These are phyloP conservation scores for Trissolcus basalis DNA, from an alignment of 1,140 invertebrate genomes.

Conservation along the genomic window DNA sequence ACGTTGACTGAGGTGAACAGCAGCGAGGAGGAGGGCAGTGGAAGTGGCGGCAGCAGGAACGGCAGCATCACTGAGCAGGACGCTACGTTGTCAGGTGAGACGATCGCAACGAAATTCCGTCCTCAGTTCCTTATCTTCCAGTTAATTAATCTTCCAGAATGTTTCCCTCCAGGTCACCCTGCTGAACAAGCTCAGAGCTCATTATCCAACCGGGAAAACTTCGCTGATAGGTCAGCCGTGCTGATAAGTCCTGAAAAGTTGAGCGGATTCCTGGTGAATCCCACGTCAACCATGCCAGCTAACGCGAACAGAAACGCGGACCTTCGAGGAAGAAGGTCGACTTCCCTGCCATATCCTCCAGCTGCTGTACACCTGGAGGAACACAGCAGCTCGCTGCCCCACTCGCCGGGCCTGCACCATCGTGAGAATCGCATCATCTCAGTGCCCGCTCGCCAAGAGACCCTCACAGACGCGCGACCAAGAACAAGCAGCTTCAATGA, in stretches of 20 bases:
- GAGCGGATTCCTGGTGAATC: slow-evolving; percentile 56
- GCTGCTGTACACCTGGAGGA: slow-evolving; percentile 63
- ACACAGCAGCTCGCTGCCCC: slow-evolving; percentile 71
- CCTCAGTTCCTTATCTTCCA: too few relatives aligned
- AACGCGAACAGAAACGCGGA: slow-evolving; percentile 26
- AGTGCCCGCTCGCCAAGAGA: slow-evolving; percentile 52
- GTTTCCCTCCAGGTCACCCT: slow-evolving; percentile 4
- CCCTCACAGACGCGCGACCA: slow-evolving; percentile 47
- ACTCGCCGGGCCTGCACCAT: slow-evolving; percentile 66
- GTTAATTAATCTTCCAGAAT: too few relatives aligned
- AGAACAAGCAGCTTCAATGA: slow-evolving; percentile 56
- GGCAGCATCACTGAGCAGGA: slow-evolving; percentile 70
- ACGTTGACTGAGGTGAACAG: slow-evolving; percentile 72
- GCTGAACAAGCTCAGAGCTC: slow-evolving; percentile 64
- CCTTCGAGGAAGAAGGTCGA: slow-evolving; percentile 67
- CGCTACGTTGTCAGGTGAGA: too few relatives aligned
- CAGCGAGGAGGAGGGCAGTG: slow-evolving; percentile 70
- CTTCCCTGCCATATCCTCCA: slow-evolving; percentile 68
- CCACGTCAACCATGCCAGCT: slow-evolving; percentile 5
- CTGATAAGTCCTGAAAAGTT: slow-evolving; percentile 70
- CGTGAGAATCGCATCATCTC: slow-evolving; percentile 59
- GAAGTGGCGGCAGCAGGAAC: slow-evolving; percentile 66
- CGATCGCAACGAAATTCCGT: too few relatives aligned
- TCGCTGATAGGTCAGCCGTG: slow-evolving; percentile 68
- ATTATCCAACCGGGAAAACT: slow-evolving; percentile 65